These are phyloP conservation scores for Bagarius yarrelli DNA, from an alignment of 2,113 vertebrate species.

Conservation along the genomic window DNA sequence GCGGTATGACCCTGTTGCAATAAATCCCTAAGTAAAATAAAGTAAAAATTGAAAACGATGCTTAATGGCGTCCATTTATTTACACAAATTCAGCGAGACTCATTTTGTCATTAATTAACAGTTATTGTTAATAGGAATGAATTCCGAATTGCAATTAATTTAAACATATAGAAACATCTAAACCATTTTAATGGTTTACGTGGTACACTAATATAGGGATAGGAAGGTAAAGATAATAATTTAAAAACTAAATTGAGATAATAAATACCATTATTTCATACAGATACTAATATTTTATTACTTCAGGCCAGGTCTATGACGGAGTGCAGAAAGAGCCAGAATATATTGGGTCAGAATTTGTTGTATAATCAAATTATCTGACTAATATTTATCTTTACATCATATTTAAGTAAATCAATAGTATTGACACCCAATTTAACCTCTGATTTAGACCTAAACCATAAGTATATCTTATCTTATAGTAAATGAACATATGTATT, in stretches of 20 bases:
- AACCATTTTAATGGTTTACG: not conserved
- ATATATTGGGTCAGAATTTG: too few species aligned
- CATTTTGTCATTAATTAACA: not conserved
- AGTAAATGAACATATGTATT: not conserved
- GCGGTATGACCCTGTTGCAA: too few species aligned
- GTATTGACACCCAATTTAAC: constrained; percentile 1
- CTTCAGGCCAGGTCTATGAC: not conserved
- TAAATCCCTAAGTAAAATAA: not conserved
- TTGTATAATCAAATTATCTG: not conserved
- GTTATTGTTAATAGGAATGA: not conserved
- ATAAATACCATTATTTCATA: not conserved
- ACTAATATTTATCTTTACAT: not conserved
- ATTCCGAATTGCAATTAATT: not conserved
- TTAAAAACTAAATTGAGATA: not conserved
- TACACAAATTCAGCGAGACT: not conserved
- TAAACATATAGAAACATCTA: not conserved
- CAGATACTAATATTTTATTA: not conserved
- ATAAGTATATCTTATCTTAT: not conserved
- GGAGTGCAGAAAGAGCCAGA: not conserved
- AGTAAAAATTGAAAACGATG: not conserved
- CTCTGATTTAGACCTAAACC: constrained; percentile 2
- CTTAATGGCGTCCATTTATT: not conserved
- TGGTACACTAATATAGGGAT: not conserved
- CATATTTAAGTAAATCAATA: not conserved
- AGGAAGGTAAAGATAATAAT: not conserved